A percentile compares a stretch with the other conserved stretches of the same genome.
These are phyloP conservation scores for Seriola dumerili DNA, from an alignment of 2,113 vertebrate species.

Conservation along the genomic window DNA sequence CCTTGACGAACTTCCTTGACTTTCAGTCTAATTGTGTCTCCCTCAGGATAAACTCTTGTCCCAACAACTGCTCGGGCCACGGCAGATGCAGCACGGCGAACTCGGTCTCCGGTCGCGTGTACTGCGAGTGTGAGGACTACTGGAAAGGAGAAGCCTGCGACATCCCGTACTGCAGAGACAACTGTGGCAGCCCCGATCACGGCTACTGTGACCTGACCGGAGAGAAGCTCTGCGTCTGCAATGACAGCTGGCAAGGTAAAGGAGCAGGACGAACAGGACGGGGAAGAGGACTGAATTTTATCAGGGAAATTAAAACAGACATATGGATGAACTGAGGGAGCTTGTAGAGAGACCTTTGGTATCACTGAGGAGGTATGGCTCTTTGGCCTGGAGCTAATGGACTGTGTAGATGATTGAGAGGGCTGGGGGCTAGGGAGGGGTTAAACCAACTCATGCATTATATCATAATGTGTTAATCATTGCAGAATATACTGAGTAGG, in stretches of 20 bases:
- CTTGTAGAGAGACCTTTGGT: background rate
- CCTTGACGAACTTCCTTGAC: constrained; percentile 26
- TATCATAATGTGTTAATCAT: background rate
- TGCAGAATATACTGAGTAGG: background rate
- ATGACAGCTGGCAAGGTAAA: constrained; percentile 96
- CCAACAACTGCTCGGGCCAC: constrained; percentile 95
- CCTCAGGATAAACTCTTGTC: constrained; percentile 94
- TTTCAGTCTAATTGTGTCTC: background rate
- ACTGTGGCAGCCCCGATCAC: constrained; percentile 93
- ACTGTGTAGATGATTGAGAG: background rate
- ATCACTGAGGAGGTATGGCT: background rate
- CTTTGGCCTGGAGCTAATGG: background rate
- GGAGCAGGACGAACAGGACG: background rate
- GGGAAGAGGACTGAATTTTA: background rate
- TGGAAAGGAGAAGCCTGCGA: constrained; percentile 97
- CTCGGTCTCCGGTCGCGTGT: constrained; percentile 87
- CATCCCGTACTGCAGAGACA: constrained; percentile 93
- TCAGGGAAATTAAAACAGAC: background rate
- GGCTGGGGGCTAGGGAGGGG: no score
- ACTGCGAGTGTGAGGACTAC: constrained; percentile 95
- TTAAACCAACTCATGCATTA: background rate
- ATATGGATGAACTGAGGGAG: background rate
- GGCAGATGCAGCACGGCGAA: constrained; percentile 90
- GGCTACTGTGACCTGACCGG: constrained; percentile 96
- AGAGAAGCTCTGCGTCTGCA: constrained; percentile 95